Conservation (phyloP, 2,797 vertebrate species). For the Clarias laeviceps region DNA sequence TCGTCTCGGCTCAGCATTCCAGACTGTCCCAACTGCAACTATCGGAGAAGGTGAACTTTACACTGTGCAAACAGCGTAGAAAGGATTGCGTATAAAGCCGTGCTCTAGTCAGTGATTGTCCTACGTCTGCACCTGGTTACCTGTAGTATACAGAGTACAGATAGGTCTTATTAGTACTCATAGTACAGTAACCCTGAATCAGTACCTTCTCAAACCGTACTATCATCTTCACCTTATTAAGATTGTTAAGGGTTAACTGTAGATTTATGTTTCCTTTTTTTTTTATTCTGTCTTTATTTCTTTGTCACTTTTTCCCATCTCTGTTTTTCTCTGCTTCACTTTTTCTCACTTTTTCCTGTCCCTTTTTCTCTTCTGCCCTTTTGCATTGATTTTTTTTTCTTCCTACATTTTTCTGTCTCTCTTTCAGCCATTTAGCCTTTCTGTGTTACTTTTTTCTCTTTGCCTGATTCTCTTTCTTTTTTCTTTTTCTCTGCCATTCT, state of each 20-base stretch:
- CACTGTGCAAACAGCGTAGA: not conserved
- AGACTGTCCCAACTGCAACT: conserved; percentile 98
- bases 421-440: not conserved
- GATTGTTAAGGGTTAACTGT: not conserved
- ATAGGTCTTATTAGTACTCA: not conserved
- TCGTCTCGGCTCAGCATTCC: conserved; percentile 92
- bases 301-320: not conserved
- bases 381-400: no score
- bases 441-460: no score
- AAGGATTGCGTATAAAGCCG: not conserved
- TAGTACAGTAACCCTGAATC: not conserved
- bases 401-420: not conserved
- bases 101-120: not conserved
- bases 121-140: no score
- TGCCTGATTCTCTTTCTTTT: no score
- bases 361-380: not conserved
- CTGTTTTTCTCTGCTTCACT: not conserved
- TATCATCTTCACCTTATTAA: not conserved
- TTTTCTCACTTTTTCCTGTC: no score
- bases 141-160: not conserved
- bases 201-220: not conserved
- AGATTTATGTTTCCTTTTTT: not conserved
- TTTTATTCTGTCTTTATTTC: not conserved
- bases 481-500: no score
- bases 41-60: conserved; percentile 85